Conservation (phyloP, 2,888 invertebrate genomes). For the Heliconius erato region DNA sequence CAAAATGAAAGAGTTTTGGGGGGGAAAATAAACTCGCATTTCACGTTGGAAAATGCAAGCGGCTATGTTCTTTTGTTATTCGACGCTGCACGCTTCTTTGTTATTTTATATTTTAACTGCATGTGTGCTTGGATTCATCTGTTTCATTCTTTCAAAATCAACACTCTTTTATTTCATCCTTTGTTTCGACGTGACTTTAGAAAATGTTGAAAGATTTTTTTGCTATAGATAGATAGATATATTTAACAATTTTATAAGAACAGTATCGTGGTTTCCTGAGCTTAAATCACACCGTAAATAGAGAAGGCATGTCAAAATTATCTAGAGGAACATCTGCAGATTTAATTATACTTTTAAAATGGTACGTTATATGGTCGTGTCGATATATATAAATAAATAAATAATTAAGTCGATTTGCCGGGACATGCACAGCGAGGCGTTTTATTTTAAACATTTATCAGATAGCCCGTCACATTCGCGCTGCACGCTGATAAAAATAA, state of each 20-base stretch:
- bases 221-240: background rate
- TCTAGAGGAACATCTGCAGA: constrained; percentile 33
- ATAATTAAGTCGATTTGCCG: constrained; percentile 69
- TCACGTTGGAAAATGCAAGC: constrained; percentile 60
- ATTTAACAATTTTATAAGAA: constrained; percentile 6
- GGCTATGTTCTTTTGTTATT: constrained; percentile 57
- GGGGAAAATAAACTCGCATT: constrained; percentile 59
- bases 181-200: constrained; percentile 49
- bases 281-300: background rate
- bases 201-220: constrained; percentile 12
- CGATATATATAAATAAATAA: constrained; percentile 60
- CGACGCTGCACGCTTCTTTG: constrained; percentile 57
- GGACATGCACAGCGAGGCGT: constrained; percentile 57
- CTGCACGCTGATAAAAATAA: constrained; percentile 68
- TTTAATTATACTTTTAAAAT: constrained; percentile 44
- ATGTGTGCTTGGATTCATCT: constrained; percentile 57
- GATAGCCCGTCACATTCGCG: constrained; percentile 67
- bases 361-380: constrained; percentile 33
- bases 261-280: background rate
- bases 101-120: constrained; percentile 60
- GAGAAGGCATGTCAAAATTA: background rate
- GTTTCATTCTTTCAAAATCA: constrained; percentile 58
- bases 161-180: constrained; percentile 53
- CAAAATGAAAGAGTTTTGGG: constrained; percentile 59
- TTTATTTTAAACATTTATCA: constrained; percentile 72